Evolutionary conservation across 2,113 vertebrate species (phyloP), one percentile per base, ranked within the genome.

Genomic region (Bothrops jararaca): DNA sequence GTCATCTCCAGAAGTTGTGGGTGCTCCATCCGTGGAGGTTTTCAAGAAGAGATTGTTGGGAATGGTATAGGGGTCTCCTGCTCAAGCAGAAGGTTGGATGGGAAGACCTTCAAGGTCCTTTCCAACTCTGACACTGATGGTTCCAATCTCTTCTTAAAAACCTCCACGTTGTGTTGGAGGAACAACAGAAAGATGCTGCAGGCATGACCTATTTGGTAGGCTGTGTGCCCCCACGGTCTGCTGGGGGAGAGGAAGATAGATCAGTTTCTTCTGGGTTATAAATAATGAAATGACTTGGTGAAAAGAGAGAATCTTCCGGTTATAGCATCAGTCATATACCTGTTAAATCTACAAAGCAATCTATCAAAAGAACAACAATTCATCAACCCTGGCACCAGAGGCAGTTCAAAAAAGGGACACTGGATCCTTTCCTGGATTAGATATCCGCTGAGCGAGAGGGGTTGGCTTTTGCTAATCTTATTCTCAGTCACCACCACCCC

Each of bases 271-370:
- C 94, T 42, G 86, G n/a, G 93, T 95, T 94, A 94, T 92, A 95
- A 96, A 95, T 95, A 94, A 96, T 93, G 90, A 86, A 93, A 92
- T 60, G 93, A 94, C 54, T 89, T 12, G 89, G 86, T 86, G 94
- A 94, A 94, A 95, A 94, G 1, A 4, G 95, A 53, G 92, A 4
- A 92, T 86, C 88, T 94, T 74, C 91, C 53, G 93, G 92, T 93
- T 93, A 74, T 57, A 26, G 86, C 48, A 94, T 94, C 95, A 94
- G 93, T 94, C 95, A 92, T 80, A 86, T 92, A 96, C 90, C 94
- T 94, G 94, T 74, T 92, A 94, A 94, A 88, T 50, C 92, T 88
- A 92, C 94, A 95, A 92, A 92, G 85, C 91, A 86, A 93, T 92
- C 52, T 92, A 90, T 95, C 88, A 94, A 91, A 95, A 92, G 90